Percentiles rank a stretch among this genome's conserved stretches.
phyloP scores from a whole-genome alignment of 2,888 invertebrate species.

The Andricus quercusramuli region DNA sequence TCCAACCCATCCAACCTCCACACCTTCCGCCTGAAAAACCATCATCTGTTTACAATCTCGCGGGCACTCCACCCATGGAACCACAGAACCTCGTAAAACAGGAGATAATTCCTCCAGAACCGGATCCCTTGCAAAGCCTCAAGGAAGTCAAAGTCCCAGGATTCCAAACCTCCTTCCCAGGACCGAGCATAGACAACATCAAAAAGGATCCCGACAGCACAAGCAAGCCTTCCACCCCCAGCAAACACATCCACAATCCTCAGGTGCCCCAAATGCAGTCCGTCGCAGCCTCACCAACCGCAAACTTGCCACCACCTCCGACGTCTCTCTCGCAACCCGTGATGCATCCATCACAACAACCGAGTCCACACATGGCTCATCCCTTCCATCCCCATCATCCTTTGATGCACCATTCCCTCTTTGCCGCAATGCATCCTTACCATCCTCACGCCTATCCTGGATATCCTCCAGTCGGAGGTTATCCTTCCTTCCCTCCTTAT shows the following conservation, averaged over 20 bases:
- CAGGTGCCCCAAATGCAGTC: constrained; percentile 71
- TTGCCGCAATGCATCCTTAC: constrained; percentile 86
- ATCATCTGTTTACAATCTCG: constrained; percentile 67
- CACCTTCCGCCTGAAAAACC: constrained; percentile 64
- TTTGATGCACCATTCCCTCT: constrained; percentile 84
- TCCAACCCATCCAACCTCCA: constrained; percentile 73
- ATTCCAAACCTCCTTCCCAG: constrained; percentile 83
- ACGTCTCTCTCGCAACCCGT: constrained; percentile 85
- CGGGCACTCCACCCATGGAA: constrained; percentile 79
- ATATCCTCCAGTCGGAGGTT: constrained; percentile 75
- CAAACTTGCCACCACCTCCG: constrained; percentile 82
- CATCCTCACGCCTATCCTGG: constrained; percentile 81
- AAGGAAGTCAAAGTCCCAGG: constrained; percentile 90
- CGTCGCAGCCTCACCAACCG: constrained; percentile 73
- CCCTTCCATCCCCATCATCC: constrained; percentile 89
- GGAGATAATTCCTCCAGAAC: constrained; percentile 81
- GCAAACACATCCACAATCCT: constrained; percentile 69
- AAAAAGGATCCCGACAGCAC: constrained; percentile 86
- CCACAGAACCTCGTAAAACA: constrained; percentile 87
- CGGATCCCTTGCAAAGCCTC: constrained; percentile 88
- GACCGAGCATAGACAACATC: constrained; percentile 85
- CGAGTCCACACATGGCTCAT: constrained; percentile 84
- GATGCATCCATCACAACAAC: constrained; percentile 88
- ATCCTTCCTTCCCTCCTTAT: constrained; percentile 81
- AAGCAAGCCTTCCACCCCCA: constrained; percentile 73